Conservation (phyloP, 2,797 vertebrate genomes). For the Australoheros facetus region DNA sequence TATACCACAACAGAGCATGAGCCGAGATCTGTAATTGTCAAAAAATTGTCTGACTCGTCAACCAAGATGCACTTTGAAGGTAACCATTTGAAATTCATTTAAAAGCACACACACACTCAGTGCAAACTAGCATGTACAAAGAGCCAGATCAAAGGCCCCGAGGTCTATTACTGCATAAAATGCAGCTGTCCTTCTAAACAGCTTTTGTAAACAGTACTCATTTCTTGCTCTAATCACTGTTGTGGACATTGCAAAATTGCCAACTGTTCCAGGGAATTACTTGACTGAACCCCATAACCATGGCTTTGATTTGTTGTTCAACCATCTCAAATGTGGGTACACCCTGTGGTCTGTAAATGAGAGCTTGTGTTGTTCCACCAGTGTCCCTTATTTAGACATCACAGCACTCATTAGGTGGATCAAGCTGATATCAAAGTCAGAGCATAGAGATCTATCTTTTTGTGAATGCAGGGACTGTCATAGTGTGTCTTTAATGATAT, state of each 20-base stretch:
- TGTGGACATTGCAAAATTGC: slow-evolving; percentile 62
- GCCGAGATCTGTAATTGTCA: slow-evolving; percentile 41
- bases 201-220: slow-evolving; percentile 48
- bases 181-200: slow-evolving; percentile 42
- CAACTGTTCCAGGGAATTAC: slow-evolving; percentile 55
- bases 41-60: slow-evolving; percentile 30
- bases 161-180: slow-evolving; percentile 40
- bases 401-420: slow-evolving; percentile 67
- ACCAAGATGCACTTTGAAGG: slow-evolving; percentile 43
- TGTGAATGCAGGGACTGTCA: slow-evolving; percentile 18
- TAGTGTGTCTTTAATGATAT: slow-evolving; percentile 47
- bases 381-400: slow-evolving; percentile 68
- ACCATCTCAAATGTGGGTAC: slow-evolving; percentile 62
- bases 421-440: slow-evolving; percentile 63
- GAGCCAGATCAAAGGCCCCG: slow-evolving; percentile 54
- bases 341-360: slow-evolving; percentile 70
- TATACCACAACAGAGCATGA: slow-evolving; percentile 13
- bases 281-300: slow-evolving; percentile 40
- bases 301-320: slow-evolving; percentile 71
- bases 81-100: slow-evolving; percentile 8
- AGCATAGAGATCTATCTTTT: slow-evolving; percentile 41
- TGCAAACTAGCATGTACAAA: slow-evolving; percentile 31
- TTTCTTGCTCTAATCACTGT: slow-evolving; percentile 71
- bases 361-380: slow-evolving; percentile 63
- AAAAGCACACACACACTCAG: slow-evolving; percentile 8